Base-by-base conservation (phyloP, 2,888 invertebrate genomes). In the Yponomeuta cagnagella region DNA sequence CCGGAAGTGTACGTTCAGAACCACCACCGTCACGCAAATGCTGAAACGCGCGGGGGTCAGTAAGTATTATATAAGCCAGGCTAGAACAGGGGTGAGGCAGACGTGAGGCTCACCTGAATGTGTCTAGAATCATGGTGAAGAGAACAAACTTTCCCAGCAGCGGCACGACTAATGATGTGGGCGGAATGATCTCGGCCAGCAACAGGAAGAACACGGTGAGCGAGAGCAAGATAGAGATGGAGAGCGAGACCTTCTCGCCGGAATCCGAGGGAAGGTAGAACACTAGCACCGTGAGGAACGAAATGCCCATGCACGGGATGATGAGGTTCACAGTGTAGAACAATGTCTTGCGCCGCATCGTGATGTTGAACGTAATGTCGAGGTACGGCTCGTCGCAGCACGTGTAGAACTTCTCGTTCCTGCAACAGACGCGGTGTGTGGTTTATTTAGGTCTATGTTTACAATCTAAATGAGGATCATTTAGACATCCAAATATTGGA, bases 181-280 rank as follows among this genome's bases (percentile, higher is more conserved):
- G 97, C 79, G 91, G 91, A 77, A 91, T 91, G 78, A 91, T 91
- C 82, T 91, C 91, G 67, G 91, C 91, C 75, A 91, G 97, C 88
- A 98, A 95, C 90, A 98, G 94, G 95, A 98, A 98, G 95, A 98
- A 98, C 95, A 98, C 98, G 88, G 98, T 98, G 88, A 98, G 95
- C 84, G 98, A 98, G 88, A 98, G 95, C 85, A 98, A 94, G 91
- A 98, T 98, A 83, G 97, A 97, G 91, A 98, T 97, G 82, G 98
- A 98, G 86, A 99, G 95, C 87, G 98, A 98, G 90, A 99, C 98
- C 93, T 94, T 99, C 93, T 99, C 99, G 81, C 99, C 98, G 88
- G 97, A 97, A 93, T 99, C 98, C 76, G 98, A 98, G 76, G 98
- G 99, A 87, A 99, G 93, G 92, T 98, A 98, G 94, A 98, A 99